A percentile compares a stretch with the other conserved stretches of the same genome.
phyloP scores from a whole-genome alignment of 2,888 invertebrate genomes.

The Argynnis bischoffii region DNA sequence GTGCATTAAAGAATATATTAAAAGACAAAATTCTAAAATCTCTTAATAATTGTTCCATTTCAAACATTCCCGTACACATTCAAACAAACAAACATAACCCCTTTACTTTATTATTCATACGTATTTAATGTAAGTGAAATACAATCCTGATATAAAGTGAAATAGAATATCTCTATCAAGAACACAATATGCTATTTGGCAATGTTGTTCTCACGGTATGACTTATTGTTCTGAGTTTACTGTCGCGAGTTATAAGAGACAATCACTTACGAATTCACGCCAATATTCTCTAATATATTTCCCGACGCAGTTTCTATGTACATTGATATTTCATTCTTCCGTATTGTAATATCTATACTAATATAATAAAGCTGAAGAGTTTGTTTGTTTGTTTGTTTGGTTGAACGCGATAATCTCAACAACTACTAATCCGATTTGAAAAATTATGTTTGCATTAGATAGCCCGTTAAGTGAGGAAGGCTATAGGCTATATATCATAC shows the following conservation, averaged over 20 bases:
- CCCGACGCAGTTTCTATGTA: neutral
- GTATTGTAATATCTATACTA: neutral
- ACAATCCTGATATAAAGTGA: neutral
- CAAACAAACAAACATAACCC: neutral
- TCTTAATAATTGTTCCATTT: no score
- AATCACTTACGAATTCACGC: conserved; percentile 14
- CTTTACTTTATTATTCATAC: neutral
- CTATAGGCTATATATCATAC: no score
- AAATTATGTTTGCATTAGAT: no score
- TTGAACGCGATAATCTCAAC: no score
- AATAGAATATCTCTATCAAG: neutral
- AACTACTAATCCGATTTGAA: no score
- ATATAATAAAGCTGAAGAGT: neutral
- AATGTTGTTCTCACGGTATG: conserved; percentile 11
- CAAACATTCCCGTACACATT: no score
- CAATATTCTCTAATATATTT: neutral
- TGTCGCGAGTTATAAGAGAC: conserved; percentile 11
- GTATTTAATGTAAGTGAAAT: neutral
- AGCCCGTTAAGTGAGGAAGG: no score
- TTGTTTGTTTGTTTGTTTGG: no score
- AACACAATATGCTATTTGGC: conserved; percentile 12
- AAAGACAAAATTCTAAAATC: no score
- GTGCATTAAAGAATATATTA: no score
- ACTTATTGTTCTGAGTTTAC: conserved; percentile 18
- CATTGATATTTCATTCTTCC: neutral